Evolutionary conservation across 2,797 vertebrate species (phyloP).

Genomic region (Pyrocephalus nanus): DNA sequence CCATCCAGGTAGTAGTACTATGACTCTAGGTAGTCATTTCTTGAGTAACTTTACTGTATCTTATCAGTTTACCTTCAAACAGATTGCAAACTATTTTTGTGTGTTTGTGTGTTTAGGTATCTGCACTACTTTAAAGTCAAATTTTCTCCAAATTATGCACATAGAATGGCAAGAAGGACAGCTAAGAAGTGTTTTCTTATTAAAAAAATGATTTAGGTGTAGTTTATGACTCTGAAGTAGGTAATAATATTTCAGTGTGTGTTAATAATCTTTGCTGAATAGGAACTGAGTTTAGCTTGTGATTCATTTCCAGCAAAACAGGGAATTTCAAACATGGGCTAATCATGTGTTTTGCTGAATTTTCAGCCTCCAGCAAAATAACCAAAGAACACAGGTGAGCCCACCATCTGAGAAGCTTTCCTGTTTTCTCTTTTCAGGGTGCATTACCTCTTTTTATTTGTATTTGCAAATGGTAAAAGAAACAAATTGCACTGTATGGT

Average conservation of each 20-base stretch:
- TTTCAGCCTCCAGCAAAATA: not conserved
- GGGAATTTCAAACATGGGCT: not conserved
- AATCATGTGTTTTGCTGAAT: not conserved
- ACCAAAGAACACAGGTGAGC: not conserved
- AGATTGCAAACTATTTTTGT: not conserved
- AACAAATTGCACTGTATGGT: not conserved
- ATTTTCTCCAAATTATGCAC: slow-evolving; percentile 50
- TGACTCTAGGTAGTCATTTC: not conserved
- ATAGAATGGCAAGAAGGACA: not conserved
- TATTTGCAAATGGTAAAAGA: not conserved
- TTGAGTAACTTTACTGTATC: not conserved
- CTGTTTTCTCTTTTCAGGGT: slow-evolving; percentile 25
- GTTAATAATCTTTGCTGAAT: not conserved
- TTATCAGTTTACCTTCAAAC: not conserved
- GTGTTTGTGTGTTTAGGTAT: not conserved
- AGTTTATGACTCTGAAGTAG: not conserved
- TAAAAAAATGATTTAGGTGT: not conserved
- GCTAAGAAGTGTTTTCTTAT: slow-evolving; percentile 33
- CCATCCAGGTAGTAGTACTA: not conserved
- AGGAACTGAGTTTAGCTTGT: not conserved
- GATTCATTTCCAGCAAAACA: not conserved
- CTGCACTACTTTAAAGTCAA: not conserved
- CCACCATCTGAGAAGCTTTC: slow-evolving; percentile 16
- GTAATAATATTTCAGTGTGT: not conserved
- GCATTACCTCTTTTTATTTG: slow-evolving; percentile 8